Percentiles rank a stretch among this genome's conserved stretches.
These are phyloP conservation scores for Aurelia aurita DNA, from an alignment of 30 jellyfish, hydroid and myxozoan genomes.

Conservation along the genomic window DNA sequence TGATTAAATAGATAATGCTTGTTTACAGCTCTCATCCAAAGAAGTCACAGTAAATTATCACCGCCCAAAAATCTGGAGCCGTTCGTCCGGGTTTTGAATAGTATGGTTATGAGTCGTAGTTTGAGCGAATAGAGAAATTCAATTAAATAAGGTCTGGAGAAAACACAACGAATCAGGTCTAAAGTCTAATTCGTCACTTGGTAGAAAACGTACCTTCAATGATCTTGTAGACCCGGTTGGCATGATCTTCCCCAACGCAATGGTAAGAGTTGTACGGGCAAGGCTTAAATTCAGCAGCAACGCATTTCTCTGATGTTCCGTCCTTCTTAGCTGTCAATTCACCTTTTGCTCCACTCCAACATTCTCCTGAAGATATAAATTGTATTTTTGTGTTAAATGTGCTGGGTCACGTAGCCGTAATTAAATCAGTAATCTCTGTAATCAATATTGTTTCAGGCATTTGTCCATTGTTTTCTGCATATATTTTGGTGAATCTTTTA, in stretches of 20 bases:
- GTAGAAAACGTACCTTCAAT: slow-evolving; percentile 42
- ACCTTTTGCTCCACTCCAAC: slow-evolving; percentile 80
- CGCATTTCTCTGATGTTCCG: slow-evolving; percentile 64
- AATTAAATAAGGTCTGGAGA: too few relatives aligned
- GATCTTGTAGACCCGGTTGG: slow-evolving; percentile 59
- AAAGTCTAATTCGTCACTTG: too few relatives aligned
- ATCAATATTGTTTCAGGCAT: background rate
- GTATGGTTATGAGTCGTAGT: too few relatives aligned
- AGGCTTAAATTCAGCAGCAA: slow-evolving; percentile 64
- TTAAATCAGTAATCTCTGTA: background rate
- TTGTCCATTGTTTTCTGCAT: too few relatives aligned
- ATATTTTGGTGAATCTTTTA: too few relatives aligned
- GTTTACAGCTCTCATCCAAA: too few relatives aligned
- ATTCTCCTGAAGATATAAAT: slow-evolving; percentile 61
- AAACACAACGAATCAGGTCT: too few relatives aligned
- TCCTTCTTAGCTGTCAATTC: slow-evolving; percentile 32
- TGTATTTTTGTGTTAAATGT: background rate
- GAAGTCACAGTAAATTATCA: too few relatives aligned
- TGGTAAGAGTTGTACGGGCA: slow-evolving; percentile 84
- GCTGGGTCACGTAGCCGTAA: background rate
- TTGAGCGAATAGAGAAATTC: too few relatives aligned
- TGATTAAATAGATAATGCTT: too few relatives aligned
- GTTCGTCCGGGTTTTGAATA: too few relatives aligned
- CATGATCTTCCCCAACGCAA: slow-evolving; percentile 80
- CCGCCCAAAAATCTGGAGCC: too few relatives aligned